Conservation (phyloP, 2,113 vertebrate genomes). For the Tringa solitaria region DNA sequence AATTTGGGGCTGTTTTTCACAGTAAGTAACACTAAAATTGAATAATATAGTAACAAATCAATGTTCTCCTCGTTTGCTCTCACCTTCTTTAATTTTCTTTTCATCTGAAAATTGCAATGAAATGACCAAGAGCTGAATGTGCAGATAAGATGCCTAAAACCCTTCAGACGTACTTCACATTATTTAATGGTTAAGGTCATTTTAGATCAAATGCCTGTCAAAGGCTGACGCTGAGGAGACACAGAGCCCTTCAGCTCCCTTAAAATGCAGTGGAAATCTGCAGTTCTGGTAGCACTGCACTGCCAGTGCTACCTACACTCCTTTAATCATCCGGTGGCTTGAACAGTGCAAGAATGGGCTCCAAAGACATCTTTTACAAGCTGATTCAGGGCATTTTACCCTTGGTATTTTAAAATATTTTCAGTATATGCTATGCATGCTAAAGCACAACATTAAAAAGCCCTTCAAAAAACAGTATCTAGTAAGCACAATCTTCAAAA, state of each 20-base stretch:
- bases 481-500: neutral
- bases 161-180: neutral
- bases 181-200: neutral
- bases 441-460: neutral
- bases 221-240: neutral
- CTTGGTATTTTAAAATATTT: neutral
- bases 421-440: neutral
- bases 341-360: neutral
- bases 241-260: neutral
- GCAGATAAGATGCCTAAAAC: neutral
- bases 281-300: neutral
- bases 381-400: neutral
- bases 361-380: neutral
- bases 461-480: neutral
- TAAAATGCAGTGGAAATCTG: neutral
- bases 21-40: slow-evolving; percentile 16
- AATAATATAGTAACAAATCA: neutral
- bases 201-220: neutral
- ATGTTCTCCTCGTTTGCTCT: neutral
- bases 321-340: neutral
- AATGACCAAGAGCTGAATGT: neutral
- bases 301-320: neutral
- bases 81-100: neutral
- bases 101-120: neutral
- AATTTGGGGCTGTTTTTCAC: slow-evolving; percentile 15